Base-by-base conservation (phyloP, 2,113 vertebrate genomes). In the Carassius auratus region DNA sequence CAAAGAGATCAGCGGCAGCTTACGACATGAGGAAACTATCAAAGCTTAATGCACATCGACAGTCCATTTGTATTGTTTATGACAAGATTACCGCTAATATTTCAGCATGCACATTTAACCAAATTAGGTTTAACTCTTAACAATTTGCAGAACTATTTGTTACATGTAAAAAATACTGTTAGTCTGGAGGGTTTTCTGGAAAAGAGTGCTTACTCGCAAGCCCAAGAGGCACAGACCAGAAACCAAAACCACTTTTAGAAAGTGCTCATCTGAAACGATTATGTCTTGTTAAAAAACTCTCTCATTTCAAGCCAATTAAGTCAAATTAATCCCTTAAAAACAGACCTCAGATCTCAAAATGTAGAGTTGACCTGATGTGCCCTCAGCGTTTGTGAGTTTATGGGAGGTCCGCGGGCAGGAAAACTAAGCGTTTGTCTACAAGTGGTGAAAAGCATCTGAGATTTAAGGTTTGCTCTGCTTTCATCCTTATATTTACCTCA, bases 211-310 rank as follows among this genome's bases (percentile, higher is more conserved):
- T 71, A 21, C 66, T 69, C 15, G 19, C 68, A 71, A 36, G 68
- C 68, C 55, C 0, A 19, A 71, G 68, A 71, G 36, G 36, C 36
- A 21, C 68, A 12, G 17, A 71, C 36, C 68, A 42, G 38, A 71
- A 71, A 71, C 68, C 68, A 71, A 71, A 71, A 71, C 36, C 68
- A 12, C 4, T 71, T 71, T 71, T 71, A 71, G 68, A 71, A 42
- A 71, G 68, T 42, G 68, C 68, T 71, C 36, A 71, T 42, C 36
- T 42, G 36, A 71, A 71, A 71, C 5, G 8, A 42, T 71, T 42
- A 71, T n/a, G 36, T 71, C 68, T 71, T 71, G 68, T 6, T 71
- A 17, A 68, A 71, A 36, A 48, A 48, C 2, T 6, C 33, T 38
- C 33, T 71, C 4, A 71, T 71, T 71, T 71, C 68, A n/a, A 71